Base-by-base conservation (phyloP, 1,140 invertebrate genomes). In the Drosophila parabipectinata region DNA sequence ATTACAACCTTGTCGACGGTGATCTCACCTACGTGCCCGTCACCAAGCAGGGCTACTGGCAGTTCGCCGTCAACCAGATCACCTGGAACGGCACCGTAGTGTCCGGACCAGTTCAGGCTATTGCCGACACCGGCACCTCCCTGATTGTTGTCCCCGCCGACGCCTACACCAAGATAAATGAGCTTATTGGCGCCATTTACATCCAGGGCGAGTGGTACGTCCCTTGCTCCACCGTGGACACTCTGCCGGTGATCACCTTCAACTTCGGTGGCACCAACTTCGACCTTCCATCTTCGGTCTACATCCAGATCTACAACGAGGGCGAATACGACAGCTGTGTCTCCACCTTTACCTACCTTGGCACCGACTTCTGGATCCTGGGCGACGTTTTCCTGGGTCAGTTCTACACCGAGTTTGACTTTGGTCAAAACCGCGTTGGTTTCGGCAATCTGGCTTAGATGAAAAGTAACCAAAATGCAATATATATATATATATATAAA, bases 111-210 rank as follows among this genome's bases (percentile, higher is more conserved):
- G 95, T 94, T 76, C 91, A 94, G 80, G 95, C 95, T 2, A 96
- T 97, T 76, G 96, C 95, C 59, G 96, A 96, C 85, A 96, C 96
- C 41, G 96, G 96, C 26, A 96, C 96, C 50, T 95, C 94, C 8
- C 92, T 97, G 2, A 93, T 96, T 68, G 95, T 94, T 75, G 95
- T 95, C 15, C 96, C 96, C 0, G 34, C 60, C 24, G 45, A 18
- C 6, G 53, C 72, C n/a, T 89, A 73, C 2, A 12, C 14, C 0
- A 53, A 24, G 39, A 21, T 87, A 2, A 87, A 83, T n/a, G 15
- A 76, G 30, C 15, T 87, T 0, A 88, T 87, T 24, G 83, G 83
- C 0, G 72, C 52, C 26, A 8, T 53, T 2, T 32, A 52, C 1
- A 48, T 66, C 12, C 45, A 83, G 9, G 83, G 76, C 2, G 59